A percentile compares a stretch with the other conserved stretches of the same genome.
These are phyloP conservation scores for Geopemphigus sp. DNA, from an alignment of 1,140 invertebrate genomes.

Conservation along the genomic window DNA sequence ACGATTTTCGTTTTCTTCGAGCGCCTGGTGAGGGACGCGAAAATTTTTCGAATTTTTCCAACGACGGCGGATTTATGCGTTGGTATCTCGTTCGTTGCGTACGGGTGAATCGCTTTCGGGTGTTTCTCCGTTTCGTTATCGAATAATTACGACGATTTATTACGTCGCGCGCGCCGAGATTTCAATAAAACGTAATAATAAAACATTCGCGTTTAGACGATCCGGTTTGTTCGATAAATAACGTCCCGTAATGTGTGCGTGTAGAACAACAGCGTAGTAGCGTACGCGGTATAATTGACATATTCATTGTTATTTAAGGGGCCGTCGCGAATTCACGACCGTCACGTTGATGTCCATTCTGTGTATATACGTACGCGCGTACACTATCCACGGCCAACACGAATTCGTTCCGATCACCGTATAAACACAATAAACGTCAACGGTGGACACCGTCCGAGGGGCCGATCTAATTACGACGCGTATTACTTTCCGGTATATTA, in stretches of 20 bases:
- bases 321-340: not conserved
- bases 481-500: not conserved
- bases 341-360: constrained; percentile 1
- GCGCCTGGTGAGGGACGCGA: too few relatives aligned
- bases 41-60: too few relatives aligned
- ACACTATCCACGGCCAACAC: not conserved
- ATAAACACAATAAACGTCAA: not conserved
- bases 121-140: too few relatives aligned
- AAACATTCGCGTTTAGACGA: not conserved
- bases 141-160: too few relatives aligned
- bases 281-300: not conserved
- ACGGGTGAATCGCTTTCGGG: too few relatives aligned
- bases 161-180: not conserved
- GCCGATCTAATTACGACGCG: not conserved
- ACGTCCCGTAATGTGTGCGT: not conserved
- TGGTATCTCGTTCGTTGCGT: too few relatives aligned
- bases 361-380: not conserved
- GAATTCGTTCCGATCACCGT: not conserved
- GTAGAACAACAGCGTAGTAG: not conserved
- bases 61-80: too few relatives aligned
- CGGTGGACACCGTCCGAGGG: not conserved
- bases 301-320: constrained; percentile 10
- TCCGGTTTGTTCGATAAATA: not conserved
- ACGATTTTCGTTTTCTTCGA: too few relatives aligned
- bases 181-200: not conserved